Evolutionary conservation across 2,888 invertebrate genomes (phyloP).

Genomic region (Ypsolopha scabrella): DNA sequence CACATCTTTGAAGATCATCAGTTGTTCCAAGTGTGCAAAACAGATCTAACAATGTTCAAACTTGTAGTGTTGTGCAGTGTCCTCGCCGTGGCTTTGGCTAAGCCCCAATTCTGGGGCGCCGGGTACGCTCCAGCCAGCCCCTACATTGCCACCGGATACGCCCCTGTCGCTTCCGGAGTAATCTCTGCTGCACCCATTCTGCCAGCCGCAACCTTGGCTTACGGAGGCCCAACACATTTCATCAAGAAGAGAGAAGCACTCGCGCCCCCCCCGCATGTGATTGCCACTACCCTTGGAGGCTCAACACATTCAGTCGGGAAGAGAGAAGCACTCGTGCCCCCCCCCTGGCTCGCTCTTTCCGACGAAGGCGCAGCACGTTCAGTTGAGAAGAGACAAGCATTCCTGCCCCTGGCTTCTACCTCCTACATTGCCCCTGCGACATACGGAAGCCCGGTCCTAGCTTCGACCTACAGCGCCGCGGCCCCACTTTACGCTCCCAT

Average conservation of each 20-base stretch:
- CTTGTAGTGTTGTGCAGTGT: slow-evolving; percentile 55
- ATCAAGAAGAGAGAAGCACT: too few species aligned
- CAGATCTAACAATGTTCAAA: slow-evolving; percentile 23
- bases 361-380: slow-evolving; percentile 27
- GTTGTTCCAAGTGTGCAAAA: neutral
- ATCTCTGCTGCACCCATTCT: neutral
- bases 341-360: slow-evolving; percentile 22
- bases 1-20: neutral
- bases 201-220: slow-evolving; percentile 7
- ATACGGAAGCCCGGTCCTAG: slow-evolving; percentile 23
- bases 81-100: slow-evolving; percentile 48
- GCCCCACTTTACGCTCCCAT: slow-evolving; percentile 18
- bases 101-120: slow-evolving; percentile 10
- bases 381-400: slow-evolving; percentile 39
- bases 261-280: neutral
- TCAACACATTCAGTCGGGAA: slow-evolving; percentile 41
- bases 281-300: slow-evolving; percentile 14
- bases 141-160: too few species aligned
- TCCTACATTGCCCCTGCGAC: slow-evolving; percentile 25
- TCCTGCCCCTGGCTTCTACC: slow-evolving; percentile 11
- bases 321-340: slow-evolving; percentile 19
- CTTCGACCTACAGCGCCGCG: slow-evolving; percentile 26
- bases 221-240: slow-evolving; percentile 26
- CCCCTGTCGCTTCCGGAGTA: too few species aligned
- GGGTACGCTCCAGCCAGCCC: slow-evolving; percentile 20